phyloP scores from a whole-genome alignment of 2,113 vertebrate genomes.

The Lagopus leucura region DNA sequence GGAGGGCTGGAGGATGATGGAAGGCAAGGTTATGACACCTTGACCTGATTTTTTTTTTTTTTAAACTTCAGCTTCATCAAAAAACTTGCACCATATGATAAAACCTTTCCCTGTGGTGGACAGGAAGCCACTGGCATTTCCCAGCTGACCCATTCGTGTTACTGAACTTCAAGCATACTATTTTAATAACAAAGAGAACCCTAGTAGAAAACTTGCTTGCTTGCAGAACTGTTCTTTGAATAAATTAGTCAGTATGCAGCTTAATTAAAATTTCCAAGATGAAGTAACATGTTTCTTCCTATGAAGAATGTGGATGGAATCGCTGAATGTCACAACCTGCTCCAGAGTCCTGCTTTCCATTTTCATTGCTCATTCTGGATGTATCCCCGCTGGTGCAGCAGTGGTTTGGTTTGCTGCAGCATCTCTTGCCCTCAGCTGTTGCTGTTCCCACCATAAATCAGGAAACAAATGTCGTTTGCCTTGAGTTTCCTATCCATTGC shows the following conservation, averaged over 20 bases:
- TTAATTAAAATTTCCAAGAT: neutral
- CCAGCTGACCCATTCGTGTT: neutral
- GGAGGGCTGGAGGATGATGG: neutral
- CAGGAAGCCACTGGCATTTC: neutral
- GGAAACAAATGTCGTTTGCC: neutral
- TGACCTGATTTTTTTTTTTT: neutral
- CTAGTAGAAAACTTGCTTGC: neutral
- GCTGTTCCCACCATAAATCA: slow-evolving; percentile 25
- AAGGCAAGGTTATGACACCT: neutral
- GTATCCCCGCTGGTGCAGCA: neutral
- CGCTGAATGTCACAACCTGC: neutral
- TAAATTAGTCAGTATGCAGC: neutral
- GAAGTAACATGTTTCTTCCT: neutral
- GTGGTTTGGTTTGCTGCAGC: neutral
- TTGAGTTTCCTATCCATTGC: neutral
- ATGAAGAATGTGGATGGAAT: neutral
- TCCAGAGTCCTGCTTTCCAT: neutral
- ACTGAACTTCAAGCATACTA: neutral
- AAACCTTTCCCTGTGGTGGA: neutral
- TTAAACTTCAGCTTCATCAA: neutral
- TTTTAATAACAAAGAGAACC: neutral
- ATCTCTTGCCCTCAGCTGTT: neutral
- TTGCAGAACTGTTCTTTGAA: neutral
- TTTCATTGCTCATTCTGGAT: neutral
- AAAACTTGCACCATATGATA: neutral